phyloP scores from a whole-genome alignment of 2,113 vertebrate genomes.

The Zosterops hypoxanthus region DNA sequence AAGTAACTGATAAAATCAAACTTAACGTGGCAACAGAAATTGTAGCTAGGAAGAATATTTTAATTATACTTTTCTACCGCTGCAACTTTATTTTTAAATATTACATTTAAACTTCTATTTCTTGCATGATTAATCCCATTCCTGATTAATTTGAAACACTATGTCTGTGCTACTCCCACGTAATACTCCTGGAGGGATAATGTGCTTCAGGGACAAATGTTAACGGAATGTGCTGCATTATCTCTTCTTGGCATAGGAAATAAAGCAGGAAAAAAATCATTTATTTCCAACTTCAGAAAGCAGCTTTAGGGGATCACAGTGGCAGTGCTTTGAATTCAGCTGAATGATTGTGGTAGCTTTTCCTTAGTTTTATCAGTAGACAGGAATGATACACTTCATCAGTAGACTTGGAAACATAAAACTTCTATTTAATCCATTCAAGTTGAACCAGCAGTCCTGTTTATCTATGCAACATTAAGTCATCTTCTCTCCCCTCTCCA shows the following conservation, averaged over 20 bases:
- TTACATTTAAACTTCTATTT: constrained; percentile 66
- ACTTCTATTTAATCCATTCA: not conserved
- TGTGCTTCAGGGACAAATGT: constrained; percentile 59
- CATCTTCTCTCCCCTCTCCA: not conserved
- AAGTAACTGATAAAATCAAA: not conserved
- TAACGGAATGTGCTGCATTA: constrained; percentile 50
- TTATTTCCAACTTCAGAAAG: constrained; percentile 27
- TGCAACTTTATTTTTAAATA: constrained; percentile 59
- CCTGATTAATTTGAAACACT: constrained; percentile 67
- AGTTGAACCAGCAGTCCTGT: not conserved
- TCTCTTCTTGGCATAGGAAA: constrained; percentile 57
- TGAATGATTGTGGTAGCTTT: not conserved
- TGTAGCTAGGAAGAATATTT: constrained; percentile 45
- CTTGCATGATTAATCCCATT: constrained; percentile 66
- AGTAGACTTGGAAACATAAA: constrained; percentile 12
- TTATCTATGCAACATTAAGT: not conserved
- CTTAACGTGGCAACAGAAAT: not conserved
- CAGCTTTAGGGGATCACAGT: constrained; percentile 23
- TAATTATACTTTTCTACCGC: constrained; percentile 51
- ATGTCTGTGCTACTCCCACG: not conserved
- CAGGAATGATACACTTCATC: constrained; percentile 1
- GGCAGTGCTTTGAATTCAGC: not conserved
- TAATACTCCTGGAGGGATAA: constrained; percentile 53
- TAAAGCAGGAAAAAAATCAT: constrained; percentile 21
- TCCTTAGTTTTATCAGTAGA: constrained; percentile 9